Evolutionary conservation across 37 sponge, comb jelly and placozoan species (phyloP), one percentile per base, ranked within the genome.

Genomic region (Halisarca cf. caerulea): DNA sequence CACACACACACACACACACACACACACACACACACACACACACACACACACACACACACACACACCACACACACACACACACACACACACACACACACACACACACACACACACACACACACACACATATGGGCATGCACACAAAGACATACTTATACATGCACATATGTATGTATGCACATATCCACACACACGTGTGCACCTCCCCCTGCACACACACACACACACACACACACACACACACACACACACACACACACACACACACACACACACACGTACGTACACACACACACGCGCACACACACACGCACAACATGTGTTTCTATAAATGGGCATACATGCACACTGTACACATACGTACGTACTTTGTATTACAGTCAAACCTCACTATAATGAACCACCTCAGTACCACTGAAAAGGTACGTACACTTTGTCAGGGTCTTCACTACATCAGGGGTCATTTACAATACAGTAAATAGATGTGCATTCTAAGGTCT

Each of bases 201-300:
- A 57, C 85, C 45, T 3, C 51, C 78, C 58, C 35, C 44, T 38
- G 55, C n/a, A 85, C 78, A 77, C 21, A 59, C 66, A 35, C 51
- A 59, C 79, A 85, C 51, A 77, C 85, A 73, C 37, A 78, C 78
- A 78, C 43, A 84, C 77, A 58, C 45, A 84, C 84, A 84, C 41
- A 70, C 78, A 75, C 45, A 84, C 85, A 84, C 45, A 84, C 75
- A 75, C 66, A 84, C 85, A 75, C 27, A 84, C 58, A 74, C 30
- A 51, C 62, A 58, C 45, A 66, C 83, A 83, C 37, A 83, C 83
- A 83, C 62, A 66, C 83, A 83, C 37, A 83, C 83, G 66, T 66
- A 34, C 70, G 41, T 14, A 71, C 69, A 33, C 84, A 83, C 73
- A 83, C 77, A 55, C 30, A 54, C 77, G 54, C 58, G 21, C 9